Evolutionary conservation across 2,113 vertebrate genomes (phyloP).

Genomic region (Aptenodytes forsteri): DNA sequence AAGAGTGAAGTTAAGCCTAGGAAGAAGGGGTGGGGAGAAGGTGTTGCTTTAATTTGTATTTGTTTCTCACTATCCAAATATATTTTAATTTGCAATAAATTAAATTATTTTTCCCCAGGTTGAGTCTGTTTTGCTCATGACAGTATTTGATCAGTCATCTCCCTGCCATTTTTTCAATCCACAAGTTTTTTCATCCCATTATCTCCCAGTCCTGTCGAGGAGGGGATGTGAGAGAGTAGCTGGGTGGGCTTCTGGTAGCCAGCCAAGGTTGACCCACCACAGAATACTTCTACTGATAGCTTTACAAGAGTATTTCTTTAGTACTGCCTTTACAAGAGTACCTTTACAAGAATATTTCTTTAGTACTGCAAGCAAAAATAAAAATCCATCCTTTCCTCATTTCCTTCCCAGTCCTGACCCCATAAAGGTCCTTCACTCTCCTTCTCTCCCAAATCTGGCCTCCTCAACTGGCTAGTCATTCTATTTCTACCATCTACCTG

Average conservation of each 20-base stretch:
- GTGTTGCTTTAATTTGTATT: neutral
- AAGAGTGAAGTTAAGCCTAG: neutral
- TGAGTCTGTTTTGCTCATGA: neutral
- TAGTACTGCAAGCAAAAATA: neutral
- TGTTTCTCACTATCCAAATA: neutral
- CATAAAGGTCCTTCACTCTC: neutral
- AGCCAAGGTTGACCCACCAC: neutral
- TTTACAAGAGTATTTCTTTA: neutral
- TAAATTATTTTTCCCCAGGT: neutral
- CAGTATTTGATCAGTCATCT: neutral
- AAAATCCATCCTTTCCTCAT: neutral
- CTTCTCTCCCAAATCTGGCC: neutral
- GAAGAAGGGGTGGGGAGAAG: neutral
- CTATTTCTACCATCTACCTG: neutral
- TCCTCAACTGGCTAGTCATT: neutral
- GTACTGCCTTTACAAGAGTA: neutral
- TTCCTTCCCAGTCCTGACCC: neutral
- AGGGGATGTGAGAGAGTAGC: neutral
- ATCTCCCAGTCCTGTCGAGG: neutral
- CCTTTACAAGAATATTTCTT: neutral
- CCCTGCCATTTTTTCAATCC: neutral
- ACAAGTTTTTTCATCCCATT: neutral
- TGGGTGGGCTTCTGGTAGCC: neutral
- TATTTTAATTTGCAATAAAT: neutral
- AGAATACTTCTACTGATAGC: neutral